Percentiles rank a stretch among this genome's conserved stretches.
Evolutionary conservation across 2,113 vertebrate genomes (phyloP).

Genomic region (Leuciscus idus): DNA sequence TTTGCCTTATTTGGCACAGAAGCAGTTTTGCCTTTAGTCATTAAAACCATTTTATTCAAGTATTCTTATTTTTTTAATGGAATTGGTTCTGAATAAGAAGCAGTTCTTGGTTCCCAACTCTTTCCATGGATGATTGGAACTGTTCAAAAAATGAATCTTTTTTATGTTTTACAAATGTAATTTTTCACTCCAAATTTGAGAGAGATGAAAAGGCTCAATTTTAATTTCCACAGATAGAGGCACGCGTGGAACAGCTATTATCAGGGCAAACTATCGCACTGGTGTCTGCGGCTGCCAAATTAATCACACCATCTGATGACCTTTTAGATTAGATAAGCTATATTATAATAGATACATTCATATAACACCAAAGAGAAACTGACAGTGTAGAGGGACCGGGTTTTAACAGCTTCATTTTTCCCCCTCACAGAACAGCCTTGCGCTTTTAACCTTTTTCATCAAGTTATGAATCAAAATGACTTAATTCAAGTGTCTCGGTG

Average conservation of each 20-base stretch:
- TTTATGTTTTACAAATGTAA: neutral
- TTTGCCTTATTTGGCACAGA: neutral
- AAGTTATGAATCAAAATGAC: constrained; percentile 56
- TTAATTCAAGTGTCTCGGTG: constrained; percentile 6
- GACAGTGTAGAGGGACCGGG: constrained; percentile 55
- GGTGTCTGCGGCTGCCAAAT: constrained; percentile 66
- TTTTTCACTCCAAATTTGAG: neutral
- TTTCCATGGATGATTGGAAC: neutral
- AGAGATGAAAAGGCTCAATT: neutral
- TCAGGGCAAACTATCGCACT: constrained; percentile 35
- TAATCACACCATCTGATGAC: constrained; percentile 67
- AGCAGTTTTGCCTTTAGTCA: neutral
- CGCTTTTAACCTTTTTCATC: constrained; percentile 60
- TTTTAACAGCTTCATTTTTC: constrained; percentile 55
- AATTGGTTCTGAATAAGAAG: neutral
- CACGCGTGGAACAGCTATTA: neutral
- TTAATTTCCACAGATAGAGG: constrained; percentile 11
- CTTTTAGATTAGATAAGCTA: constrained; percentile 73
- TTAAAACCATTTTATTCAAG: neutral
- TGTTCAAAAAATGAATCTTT: neutral
- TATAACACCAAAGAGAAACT: constrained; percentile 57
- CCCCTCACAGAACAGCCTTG: constrained; percentile 24
- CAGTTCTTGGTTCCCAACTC: neutral
- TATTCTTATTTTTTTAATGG: neutral
- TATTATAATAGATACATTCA: constrained; percentile 65